These are phyloP conservation scores for Sabatieria punctata DNA, from an alignment of 2,888 invertebrate genomes.

Conservation along the genomic window DNA sequence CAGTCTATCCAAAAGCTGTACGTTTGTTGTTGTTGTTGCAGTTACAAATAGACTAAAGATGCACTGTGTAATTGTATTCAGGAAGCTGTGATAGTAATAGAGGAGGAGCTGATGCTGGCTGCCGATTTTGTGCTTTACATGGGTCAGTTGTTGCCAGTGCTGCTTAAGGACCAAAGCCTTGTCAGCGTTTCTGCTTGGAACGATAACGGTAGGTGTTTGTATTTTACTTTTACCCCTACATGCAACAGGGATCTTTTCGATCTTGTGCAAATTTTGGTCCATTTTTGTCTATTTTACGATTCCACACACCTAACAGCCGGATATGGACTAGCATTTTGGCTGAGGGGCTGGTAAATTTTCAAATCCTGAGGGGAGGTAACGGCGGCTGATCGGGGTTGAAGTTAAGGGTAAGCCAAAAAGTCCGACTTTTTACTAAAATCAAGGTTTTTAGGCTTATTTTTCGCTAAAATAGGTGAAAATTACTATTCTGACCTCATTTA, in stretches of 20 bases:
- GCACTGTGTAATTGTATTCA: no score
- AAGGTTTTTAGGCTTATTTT: no score
- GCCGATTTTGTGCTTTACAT: constrained; percentile 40
- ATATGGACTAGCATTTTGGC: no score
- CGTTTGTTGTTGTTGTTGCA: constrained; percentile 12
- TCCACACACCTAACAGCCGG: background rate
- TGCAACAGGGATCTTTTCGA: background rate
- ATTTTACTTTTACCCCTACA: background rate
- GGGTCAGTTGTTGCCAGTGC: constrained; percentile 33
- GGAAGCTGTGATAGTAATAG: constrained; percentile 37
- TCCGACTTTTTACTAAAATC: no score
- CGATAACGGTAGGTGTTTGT: constrained; percentile 29
- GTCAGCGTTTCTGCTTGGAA: constrained; percentile 37
- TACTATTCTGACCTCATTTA: no score
- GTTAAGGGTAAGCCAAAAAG: no score
- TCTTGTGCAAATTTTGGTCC: background rate
- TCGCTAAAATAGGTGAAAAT: no score
- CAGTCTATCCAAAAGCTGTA: constrained; percentile 25
- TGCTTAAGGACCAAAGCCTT: constrained; percentile 33
- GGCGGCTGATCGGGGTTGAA: no score
- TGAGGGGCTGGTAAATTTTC: no score
- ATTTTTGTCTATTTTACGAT: background rate
- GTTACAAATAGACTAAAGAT: no score
- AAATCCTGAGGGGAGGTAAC: no score
- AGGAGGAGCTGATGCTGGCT: constrained; percentile 38